Evolutionary conservation across 2,888 invertebrate genomes (phyloP).

Genomic region (Nineta flava): DNA sequence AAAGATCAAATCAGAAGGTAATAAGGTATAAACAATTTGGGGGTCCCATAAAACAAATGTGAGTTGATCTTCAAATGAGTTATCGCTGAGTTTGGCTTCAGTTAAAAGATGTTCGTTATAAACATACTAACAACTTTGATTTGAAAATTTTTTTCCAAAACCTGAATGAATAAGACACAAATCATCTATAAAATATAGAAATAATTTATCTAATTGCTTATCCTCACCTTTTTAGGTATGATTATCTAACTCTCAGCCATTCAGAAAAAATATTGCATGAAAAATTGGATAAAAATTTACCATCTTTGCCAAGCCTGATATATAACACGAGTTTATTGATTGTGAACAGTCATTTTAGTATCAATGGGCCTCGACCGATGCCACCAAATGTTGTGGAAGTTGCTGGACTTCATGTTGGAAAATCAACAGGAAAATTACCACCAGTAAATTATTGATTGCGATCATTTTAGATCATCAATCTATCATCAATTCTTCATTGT

Average conservation of each 20-base stretch:
- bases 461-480: neutral
- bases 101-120: no score
- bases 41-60: no score
- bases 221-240: no score
- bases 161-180: no score
- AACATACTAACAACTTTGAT: no score
- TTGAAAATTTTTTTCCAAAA: no score
- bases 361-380: constrained; percentile 36
- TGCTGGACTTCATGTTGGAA: constrained; percentile 32
- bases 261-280: neutral
- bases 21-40: no score
- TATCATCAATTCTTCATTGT: neutral
- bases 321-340: constrained; percentile 35
- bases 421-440: constrained; percentile 28
- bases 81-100: no score
- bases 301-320: constrained; percentile 29
- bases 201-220: no score
- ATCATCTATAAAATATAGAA: no score
- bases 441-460: constrained; percentile 24
- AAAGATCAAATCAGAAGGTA: no score
- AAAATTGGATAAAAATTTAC: constrained; percentile 31
- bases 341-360: constrained; percentile 38
- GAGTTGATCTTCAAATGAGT: no score
- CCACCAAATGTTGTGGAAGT: constrained; percentile 38
- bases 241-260: neutral